Conservation (phyloP, 2,797 vertebrate genomes). For the Lacerta agilis region DNA sequence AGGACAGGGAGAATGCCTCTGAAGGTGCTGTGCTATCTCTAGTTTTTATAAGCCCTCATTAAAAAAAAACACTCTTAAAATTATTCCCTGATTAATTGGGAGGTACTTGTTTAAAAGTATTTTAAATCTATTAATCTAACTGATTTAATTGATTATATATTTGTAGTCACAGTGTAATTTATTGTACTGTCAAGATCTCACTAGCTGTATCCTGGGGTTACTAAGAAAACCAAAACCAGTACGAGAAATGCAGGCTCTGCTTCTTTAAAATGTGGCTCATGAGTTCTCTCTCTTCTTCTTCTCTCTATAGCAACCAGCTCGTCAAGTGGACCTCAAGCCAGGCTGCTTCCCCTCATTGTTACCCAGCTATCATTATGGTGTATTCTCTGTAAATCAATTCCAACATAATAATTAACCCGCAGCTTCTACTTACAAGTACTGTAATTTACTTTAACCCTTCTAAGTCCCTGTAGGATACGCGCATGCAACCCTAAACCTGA, state of each 20-base stretch:
- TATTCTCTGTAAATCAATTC: slow-evolving; percentile 61
- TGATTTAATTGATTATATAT: background rate
- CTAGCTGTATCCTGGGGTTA: no score
- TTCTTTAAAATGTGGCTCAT: background rate
- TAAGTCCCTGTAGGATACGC: slow-evolving; percentile 73
- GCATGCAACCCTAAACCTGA: slow-evolving; percentile 61
- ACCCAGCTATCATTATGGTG: slow-evolving; percentile 78
- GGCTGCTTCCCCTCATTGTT: slow-evolving; percentile 61
- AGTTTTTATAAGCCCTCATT: background rate
- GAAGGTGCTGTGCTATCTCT: background rate
- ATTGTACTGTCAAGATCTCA: background rate
- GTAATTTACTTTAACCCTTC: slow-evolving; percentile 67
- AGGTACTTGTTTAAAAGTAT: background rate
- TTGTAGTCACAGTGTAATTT: background rate
- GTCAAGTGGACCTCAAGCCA: slow-evolving; percentile 64
- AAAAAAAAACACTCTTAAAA: background rate
- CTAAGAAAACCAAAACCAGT: background rate
- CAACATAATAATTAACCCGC: slow-evolving; percentile 69
- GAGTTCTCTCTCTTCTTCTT: background rate
- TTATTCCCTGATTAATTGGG: background rate
- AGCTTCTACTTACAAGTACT: slow-evolving; percentile 69
- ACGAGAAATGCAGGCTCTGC: background rate
- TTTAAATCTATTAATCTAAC: background rate
- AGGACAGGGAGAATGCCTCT: background rate
- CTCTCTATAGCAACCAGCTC: slow-evolving; percentile 78